Evolutionary conservation across 2,113 vertebrate genomes (phyloP).

Genomic region (Antechinus stuartii): DNA sequence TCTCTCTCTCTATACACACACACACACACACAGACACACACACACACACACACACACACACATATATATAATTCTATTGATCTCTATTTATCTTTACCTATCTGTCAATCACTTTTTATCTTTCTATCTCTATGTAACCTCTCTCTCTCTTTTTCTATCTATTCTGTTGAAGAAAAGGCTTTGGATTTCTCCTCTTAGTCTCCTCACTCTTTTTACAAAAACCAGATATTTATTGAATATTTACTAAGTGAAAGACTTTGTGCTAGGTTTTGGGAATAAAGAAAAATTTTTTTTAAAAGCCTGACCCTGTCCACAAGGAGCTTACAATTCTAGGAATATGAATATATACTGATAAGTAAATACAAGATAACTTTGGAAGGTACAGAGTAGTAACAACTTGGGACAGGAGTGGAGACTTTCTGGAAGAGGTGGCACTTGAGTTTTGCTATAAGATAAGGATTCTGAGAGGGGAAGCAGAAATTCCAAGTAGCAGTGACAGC

Average conservation of each 20-base stretch:
- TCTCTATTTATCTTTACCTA: no score
- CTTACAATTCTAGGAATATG: not conserved
- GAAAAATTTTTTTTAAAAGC: not conserved
- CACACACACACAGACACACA: no score
- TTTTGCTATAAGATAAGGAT: not conserved
- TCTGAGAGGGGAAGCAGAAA: not conserved
- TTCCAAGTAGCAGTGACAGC: not conserved
- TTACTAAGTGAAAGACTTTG: not conserved
- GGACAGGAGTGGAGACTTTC: not conserved
- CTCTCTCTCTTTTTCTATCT: no score
- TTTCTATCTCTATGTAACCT: no score
- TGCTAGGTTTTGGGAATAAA: not conserved
- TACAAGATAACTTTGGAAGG: not conserved
- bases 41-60: no score
- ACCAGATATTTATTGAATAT: not conserved
- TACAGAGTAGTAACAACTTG: not conserved
- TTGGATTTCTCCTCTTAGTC: not conserved
- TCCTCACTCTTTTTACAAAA: slow-evolving; percentile 4
- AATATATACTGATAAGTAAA: not conserved
- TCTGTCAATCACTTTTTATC: no score
- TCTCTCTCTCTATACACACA: no score
- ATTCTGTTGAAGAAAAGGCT: not conserved
- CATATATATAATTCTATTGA: no score
- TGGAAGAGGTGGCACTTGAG: not conserved
- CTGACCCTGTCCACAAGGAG: not conserved